Evolutionary conservation across 35 echinoderm and acorn worm genomes (phyloP).

Genomic region (Lytechinus variegatus): DNA sequence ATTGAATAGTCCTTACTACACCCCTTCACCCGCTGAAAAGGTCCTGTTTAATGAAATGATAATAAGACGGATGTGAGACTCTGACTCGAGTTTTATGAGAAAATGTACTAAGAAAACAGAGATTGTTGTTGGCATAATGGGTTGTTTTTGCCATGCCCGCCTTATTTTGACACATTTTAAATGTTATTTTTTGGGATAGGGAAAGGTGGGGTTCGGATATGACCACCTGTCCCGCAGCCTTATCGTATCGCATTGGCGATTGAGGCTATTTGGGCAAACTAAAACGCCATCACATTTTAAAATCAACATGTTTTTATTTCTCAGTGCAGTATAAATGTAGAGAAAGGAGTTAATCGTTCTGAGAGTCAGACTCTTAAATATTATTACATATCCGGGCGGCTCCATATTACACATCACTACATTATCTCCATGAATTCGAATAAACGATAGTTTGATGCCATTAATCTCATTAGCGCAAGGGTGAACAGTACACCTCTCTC

Average conservation of each 20-base stretch:
- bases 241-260: conserved; percentile 29
- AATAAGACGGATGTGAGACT: conserved; percentile 45
- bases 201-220: neutral
- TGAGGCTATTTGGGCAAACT: neutral
- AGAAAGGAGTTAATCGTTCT: neutral
- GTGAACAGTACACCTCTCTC: too few relatives aligned
- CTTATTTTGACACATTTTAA: conserved; percentile 50
- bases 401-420: neutral
- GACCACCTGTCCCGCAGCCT: conserved; percentile 2
- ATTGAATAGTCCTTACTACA: neutral
- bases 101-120: conserved; percentile 53
- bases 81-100: conserved; percentile 45
- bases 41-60: conserved; percentile 55
- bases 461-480: too few relatives aligned
- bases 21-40: neutral
- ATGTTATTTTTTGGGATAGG: conserved; percentile 19
- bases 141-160: conserved; percentile 42
- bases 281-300: neutral
- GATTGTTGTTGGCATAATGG: conserved; percentile 36
- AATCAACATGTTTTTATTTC: conserved; percentile 13
- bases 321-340: neutral
- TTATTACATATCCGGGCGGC: neutral
- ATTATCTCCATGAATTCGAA: neutral
- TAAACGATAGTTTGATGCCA: too few relatives aligned
- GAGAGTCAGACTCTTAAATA: neutral